Percentiles rank a stretch among this genome's conserved stretches.
phyloP scores from a whole-genome alignment of 2,113 vertebrate species.

The Dissostichus mawsoni region DNA sequence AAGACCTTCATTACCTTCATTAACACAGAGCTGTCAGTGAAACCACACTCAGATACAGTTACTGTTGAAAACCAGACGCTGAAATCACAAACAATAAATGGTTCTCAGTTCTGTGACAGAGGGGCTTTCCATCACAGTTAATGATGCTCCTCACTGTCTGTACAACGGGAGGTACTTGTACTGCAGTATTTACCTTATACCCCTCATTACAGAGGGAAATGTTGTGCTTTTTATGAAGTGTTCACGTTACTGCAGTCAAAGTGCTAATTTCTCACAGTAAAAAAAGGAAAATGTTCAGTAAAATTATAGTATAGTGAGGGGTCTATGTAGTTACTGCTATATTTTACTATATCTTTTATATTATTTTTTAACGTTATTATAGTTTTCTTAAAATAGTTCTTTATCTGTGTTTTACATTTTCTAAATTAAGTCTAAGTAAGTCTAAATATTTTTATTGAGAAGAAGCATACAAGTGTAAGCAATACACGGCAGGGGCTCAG shows the following conservation, averaged over 20 bases:
- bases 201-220: background rate
- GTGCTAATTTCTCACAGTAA: no score
- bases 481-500: no score
- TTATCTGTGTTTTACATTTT: no score
- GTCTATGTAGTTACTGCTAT: no score
- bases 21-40: slow-evolving; percentile 1
- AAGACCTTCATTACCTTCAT: slow-evolving; percentile 12
- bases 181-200: background rate
- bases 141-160: background rate
- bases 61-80: background rate
- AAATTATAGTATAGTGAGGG: no score
- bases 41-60: background rate
- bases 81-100: background rate
- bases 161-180: background rate
- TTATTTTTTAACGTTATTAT: no score
- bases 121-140: slow-evolving; percentile 6
- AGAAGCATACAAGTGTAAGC: no score
- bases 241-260: background rate
- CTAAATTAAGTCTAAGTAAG: no score
- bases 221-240: background rate
- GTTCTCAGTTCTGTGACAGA: background rate
- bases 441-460: no score
- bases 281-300: no score
- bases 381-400: no score
- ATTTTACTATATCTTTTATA: no score